phyloP scores from a whole-genome alignment of 1,140 invertebrate species.

The Drosophila takahashii region DNA sequence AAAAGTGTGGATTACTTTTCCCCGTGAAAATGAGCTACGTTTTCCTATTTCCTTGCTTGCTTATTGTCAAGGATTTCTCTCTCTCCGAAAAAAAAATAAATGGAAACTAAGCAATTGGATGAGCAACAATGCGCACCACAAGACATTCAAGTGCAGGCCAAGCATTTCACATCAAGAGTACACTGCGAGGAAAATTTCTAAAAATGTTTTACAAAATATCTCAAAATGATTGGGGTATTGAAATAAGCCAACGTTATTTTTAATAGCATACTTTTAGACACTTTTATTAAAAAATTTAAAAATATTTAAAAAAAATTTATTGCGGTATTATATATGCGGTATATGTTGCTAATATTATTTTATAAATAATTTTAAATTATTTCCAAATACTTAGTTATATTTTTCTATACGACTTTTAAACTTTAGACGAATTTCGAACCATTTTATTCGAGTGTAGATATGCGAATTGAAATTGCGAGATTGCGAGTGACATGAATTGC shows the following conservation, averaged over 20 bases:
- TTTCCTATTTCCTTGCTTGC: constrained; percentile 30
- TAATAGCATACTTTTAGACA: too few species aligned
- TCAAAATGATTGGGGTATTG: neutral
- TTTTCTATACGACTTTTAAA: neutral
- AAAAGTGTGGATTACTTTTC: constrained; percentile 15
- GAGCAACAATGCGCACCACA: constrained; percentile 78
- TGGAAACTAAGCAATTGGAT: constrained; percentile 67
- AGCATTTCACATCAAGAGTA: neutral
- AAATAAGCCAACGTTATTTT: too few species aligned
- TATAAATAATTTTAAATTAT: neutral
- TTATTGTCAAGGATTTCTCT: constrained; percentile 45
- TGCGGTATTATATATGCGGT: too few species aligned
- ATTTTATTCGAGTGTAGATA: constrained; percentile 19
- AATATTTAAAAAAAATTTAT: neutral
- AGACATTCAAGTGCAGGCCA: constrained; percentile 67
- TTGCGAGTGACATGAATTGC: constrained; percentile 59
- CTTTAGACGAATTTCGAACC: neutral
- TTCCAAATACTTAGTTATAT: too few species aligned
- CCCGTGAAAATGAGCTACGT: constrained; percentile 65
- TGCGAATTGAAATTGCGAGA: constrained; percentile 66
- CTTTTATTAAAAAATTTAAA: neutral
- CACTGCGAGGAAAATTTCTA: constrained; percentile 1
- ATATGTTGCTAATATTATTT: too few species aligned
- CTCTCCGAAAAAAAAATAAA: constrained; percentile 16
- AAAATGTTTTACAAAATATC: neutral